Evolutionary conservation across 2,113 vertebrate genomes (phyloP), one percentile per base, ranked within the genome.

Genomic region (Tursiops truncatus): DNA sequence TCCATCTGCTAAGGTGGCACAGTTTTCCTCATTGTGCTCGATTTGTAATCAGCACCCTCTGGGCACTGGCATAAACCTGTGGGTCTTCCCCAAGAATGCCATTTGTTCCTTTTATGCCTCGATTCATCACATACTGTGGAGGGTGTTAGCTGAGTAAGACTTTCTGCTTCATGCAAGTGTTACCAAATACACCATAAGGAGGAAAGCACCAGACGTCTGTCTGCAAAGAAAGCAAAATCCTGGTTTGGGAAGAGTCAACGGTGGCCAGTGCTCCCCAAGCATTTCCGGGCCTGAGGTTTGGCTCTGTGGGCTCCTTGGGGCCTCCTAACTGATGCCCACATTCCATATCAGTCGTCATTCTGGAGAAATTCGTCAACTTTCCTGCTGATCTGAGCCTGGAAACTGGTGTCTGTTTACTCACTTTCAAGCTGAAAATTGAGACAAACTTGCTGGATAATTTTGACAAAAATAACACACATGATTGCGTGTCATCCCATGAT

Each of bases 81-180:
- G 8, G 50, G 41, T 70, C 89, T 96, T 62, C 92, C 74, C 89
- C 3, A 3, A 50, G 53, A 63, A 60, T 53, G 36, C 28, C 81
- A 71, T 83, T 88, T 89, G 67, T 65, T 91, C 47, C 96, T 91
- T 97, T 89, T 63, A 80, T 84, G 79, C 95, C 65, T 93, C 71
- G n/a, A 95, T 80, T 93, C 86, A 76, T 65, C 74, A 25, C 83
- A 44, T 50, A 58, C 38, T 95, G 28, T 56, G n/a, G 56, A 87
- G 41, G 50, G 44, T 85, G 67, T 83, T 89, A 44, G 85, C 95
- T 96, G 88, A 96, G 31, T 81, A 90, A 77, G 63, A 17, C 18
- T 63, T 65, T 96, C 74, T 97, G 84, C 85, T 74, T 91, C 36
- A 63, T 65, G 73, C 93, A 89, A 86, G 89, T 89, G 58, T 93